Conservation (phyloP, 1,140 invertebrate species). For the Caenorhabditis inopinata region DNA sequence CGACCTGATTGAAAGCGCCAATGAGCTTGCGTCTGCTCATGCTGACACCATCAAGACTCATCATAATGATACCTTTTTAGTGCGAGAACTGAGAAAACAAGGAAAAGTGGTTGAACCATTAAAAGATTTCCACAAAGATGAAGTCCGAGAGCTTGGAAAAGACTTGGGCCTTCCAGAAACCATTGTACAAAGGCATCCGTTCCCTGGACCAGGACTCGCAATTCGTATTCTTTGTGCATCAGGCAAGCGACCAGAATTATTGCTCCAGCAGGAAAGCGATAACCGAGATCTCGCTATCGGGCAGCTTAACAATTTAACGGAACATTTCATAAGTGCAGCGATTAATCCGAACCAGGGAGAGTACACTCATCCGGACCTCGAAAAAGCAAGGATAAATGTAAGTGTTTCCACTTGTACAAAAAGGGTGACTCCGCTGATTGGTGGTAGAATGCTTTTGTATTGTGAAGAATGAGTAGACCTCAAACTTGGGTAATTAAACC, state of each 20-base stretch:
- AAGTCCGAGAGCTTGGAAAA: slow-evolving; percentile 79
- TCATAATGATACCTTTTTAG: slow-evolving; percentile 95
- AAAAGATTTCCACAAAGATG: slow-evolving; percentile 98
- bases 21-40: slow-evolving; percentile 76
- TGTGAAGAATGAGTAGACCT: too few relatives aligned
- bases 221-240: slow-evolving; percentile 83
- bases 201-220: slow-evolving; percentile 86
- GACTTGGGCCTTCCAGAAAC: slow-evolving; percentile 84
- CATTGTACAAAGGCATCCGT: slow-evolving; percentile 86
- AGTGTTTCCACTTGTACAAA: not conserved
- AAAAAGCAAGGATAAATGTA: slow-evolving; percentile 73
- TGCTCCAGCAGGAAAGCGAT: not conserved
- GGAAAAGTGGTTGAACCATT: slow-evolving; percentile 94
- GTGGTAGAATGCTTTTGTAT: too few relatives aligned
- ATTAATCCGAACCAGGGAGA: not conserved
- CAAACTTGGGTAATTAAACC: too few relatives aligned
- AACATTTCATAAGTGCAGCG: not conserved
- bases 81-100: slow-evolving; percentile 78
- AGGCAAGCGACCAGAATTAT: not conserved
- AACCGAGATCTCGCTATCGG: not conserved
- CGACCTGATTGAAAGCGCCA: slow-evolving; percentile 96
- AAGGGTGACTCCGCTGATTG: too few relatives aligned
- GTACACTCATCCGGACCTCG: slow-evolving; percentile 65
- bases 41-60: slow-evolving; percentile 99
- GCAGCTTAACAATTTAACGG: slow-evolving; percentile 12